Evolutionary conservation across 2,797 vertebrate genomes (phyloP).

Genomic region (Lycodopsis pacificus): DNA sequence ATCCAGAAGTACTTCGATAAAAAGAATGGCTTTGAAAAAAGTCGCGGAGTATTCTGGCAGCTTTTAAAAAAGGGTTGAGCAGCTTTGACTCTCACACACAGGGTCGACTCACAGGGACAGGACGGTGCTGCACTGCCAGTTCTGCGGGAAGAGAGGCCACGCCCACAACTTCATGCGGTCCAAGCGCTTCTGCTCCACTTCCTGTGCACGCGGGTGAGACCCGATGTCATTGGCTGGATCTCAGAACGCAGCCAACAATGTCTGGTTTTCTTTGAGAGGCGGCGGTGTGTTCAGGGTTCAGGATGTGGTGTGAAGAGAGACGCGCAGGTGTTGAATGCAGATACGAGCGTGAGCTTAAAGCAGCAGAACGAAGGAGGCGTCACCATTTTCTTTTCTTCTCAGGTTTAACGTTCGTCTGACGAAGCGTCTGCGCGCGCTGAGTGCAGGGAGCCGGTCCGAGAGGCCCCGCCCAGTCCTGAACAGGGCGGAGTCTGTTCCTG

Average conservation of each 20-base stretch:
- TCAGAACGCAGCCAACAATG: not conserved
- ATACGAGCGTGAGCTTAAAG: conserved; percentile 42
- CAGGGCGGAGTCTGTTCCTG: conserved; percentile 87
- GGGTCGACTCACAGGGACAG: conserved; percentile 87
- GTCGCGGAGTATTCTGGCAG: no score
- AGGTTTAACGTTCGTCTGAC: conserved; percentile 95
- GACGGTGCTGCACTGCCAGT: conserved; percentile 95
- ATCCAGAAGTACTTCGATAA: not conserved
- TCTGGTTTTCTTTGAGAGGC: not conserved
- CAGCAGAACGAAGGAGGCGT: conserved; percentile 13
- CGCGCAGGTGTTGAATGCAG: conserved; percentile 41
- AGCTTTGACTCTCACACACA: conserved; percentile 38
- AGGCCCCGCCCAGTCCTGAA: conserved; percentile 89
- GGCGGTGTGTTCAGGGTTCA: conserved; percentile 2
- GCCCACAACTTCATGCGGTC: conserved; percentile 94
- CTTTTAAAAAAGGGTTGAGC: not conserved
- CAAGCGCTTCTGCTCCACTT: conserved; percentile 96
- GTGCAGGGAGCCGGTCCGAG: conserved; percentile 88
- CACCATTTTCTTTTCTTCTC: not conserved
- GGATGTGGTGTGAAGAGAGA: conserved; percentile 59
- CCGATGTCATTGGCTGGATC: not conserved
- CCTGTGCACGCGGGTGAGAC: conserved; percentile 94
- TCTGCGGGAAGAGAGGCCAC: conserved; percentile 96
- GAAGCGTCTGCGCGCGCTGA: conserved; percentile 92
- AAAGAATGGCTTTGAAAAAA: not conserved